These are phyloP conservation scores for Pseudomyrmex gracilis DNA, from an alignment of 1,140 invertebrate species.

Conservation along the genomic window DNA sequence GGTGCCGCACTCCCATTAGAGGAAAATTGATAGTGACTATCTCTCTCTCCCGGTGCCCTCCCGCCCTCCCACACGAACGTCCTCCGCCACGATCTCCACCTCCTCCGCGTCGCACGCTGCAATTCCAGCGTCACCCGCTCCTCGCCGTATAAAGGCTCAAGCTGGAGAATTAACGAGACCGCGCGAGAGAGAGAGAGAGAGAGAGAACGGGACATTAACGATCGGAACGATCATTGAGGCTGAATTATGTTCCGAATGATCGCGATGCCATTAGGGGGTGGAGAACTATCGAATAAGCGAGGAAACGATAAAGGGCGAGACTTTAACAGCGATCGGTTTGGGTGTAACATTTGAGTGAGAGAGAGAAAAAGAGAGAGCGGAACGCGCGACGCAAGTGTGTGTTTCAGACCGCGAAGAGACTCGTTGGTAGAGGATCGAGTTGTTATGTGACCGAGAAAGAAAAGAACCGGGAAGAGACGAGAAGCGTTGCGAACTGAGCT, in stretches of 20 bases:
- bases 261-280: slow-evolving; percentile 60
- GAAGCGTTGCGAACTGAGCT: neutral
- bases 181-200: no score
- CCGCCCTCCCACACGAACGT: neutral
- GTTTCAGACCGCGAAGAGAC: no score
- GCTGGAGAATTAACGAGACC: slow-evolving; percentile 75
- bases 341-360: no score
- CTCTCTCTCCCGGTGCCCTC: slow-evolving; percentile 38
- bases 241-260: slow-evolving; percentile 73
- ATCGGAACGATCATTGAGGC: slow-evolving; percentile 67
- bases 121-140: slow-evolving; percentile 21
- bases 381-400: neutral
- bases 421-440: neutral
- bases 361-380: no score
- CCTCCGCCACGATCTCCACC: slow-evolving; percentile 1
- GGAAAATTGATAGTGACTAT: slow-evolving; percentile 81
- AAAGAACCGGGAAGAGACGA: neutral
- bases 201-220: slow-evolving; percentile 66
- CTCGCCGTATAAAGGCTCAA: slow-evolving; percentile 42
- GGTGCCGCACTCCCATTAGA: slow-evolving; percentile 77
- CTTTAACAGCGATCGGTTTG: neutral
- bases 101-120: neutral
- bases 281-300: slow-evolving; percentile 46
- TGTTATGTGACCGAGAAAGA: neutral
- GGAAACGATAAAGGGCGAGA: slow-evolving; percentile 13